Conservation (phyloP, 2,888 invertebrate genomes). For the Gastracanthus pulcherrimus region DNA sequence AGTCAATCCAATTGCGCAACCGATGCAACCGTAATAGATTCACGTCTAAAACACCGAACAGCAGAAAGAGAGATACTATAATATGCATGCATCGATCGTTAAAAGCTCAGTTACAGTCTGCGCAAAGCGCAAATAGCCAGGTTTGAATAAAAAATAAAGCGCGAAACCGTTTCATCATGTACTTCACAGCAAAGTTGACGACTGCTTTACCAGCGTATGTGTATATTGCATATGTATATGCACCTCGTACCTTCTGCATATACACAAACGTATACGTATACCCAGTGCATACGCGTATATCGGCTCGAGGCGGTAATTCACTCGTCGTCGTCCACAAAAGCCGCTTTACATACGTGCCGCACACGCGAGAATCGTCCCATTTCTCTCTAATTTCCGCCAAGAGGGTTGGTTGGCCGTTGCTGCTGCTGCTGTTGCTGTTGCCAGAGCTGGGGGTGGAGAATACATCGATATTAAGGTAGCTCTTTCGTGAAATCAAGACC, state of each 20-base stretch:
- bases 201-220: not conserved
- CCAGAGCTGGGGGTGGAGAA: not conserved
- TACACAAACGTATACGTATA: not conserved
- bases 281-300: not conserved
- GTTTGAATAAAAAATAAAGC: constrained; percentile 20
- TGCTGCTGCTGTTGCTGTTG: too few species aligned
- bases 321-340: constrained; percentile 25
- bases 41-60: not conserved
- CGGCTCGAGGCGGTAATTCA: constrained; percentile 31
- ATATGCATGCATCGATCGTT: not conserved
- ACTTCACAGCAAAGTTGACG: not conserved
- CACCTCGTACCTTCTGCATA: not conserved
- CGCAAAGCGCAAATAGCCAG: not conserved
- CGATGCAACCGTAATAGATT: not conserved
- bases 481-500: constrained; percentile 5
- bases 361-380: constrained; percentile 10
- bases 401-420: not conserved
- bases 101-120: not conserved
- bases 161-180: not conserved
- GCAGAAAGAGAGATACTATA: not conserved
- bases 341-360: constrained; percentile 5
- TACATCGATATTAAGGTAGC: not conserved
- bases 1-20: too few species aligned
- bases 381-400: constrained; percentile 40
- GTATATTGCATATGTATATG: not conserved